Conservation (phyloP, 1,140 invertebrate species). For the Aphidius gifuensis region DNA sequence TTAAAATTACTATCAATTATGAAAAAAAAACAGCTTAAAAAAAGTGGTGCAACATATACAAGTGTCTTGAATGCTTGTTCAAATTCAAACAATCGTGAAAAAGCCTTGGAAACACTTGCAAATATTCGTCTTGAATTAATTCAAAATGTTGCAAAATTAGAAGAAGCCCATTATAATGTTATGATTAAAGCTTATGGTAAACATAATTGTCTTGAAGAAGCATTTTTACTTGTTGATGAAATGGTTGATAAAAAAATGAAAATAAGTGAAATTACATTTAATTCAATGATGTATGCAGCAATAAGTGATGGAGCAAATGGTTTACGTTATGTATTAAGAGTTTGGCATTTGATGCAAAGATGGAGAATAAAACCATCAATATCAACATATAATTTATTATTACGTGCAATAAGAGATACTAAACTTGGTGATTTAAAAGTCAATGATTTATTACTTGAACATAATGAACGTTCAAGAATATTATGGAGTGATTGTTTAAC, state of each 20-base stretch:
- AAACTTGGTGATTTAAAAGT: conserved; percentile 66
- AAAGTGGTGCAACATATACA: conserved; percentile 72
- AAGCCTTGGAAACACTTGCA: conserved; percentile 55
- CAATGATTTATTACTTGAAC: conserved; percentile 50
- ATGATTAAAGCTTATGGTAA: conserved; percentile 89
- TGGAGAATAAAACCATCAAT: conserved; percentile 65
- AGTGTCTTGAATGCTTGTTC: conserved; percentile 85
- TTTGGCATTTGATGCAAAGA: conserved; percentile 80
- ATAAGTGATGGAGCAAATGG: conserved; percentile 74
- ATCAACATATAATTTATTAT: conserved; percentile 77
- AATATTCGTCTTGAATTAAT: conserved; percentile 66
- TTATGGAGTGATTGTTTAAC: conserved; percentile 21
- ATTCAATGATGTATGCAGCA: conserved; percentile 80
- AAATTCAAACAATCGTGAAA: conserved; percentile 68
- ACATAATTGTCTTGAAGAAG: conserved; percentile 71
- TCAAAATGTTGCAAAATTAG: conserved; percentile 66
- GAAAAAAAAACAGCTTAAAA: conserved; percentile 69
- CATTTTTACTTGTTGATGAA: conserved; percentile 81
- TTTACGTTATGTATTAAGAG: conserved; percentile 72
- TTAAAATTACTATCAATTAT: conserved; percentile 79
- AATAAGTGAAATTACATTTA: conserved; percentile 69
- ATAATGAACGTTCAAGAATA: conserved; percentile 19
- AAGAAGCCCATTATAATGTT: conserved; percentile 77
- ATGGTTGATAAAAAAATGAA: conserved; percentile 67
- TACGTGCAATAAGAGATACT: conserved; percentile 77